Evolutionary conservation across 2,888 invertebrate species (phyloP).

Genomic region (Drosophila yooni): DNA sequence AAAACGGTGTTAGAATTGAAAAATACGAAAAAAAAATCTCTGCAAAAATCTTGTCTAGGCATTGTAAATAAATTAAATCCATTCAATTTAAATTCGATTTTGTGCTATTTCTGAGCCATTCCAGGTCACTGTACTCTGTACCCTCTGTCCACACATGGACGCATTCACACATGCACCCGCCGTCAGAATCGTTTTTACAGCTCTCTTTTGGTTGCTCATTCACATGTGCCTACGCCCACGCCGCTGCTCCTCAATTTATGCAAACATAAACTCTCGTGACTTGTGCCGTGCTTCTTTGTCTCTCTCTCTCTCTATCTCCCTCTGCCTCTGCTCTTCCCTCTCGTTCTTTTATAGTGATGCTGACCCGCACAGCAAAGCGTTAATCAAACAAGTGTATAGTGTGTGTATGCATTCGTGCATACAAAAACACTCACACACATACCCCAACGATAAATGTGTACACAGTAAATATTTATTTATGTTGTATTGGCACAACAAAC

Average conservation of each 20-base stretch:
- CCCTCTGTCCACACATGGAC: too few relatives aligned
- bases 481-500: constrained; percentile 41
- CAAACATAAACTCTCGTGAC: constrained; percentile 49
- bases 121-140: constrained; percentile 8
- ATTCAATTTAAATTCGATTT: neutral
- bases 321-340: neutral
- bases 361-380: constrained; percentile 42
- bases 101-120: neutral
- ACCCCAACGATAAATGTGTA: neutral
- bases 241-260: constrained; percentile 67
- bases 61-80: neutral
- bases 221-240: constrained; percentile 44
- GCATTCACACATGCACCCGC: neutral
- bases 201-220: constrained; percentile 31
- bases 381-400: constrained; percentile 73
- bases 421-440: constrained; percentile 3
- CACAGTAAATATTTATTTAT: constrained; percentile 26
- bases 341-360: constrained; percentile 17
- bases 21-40: neutral
- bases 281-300: constrained; percentile 10
- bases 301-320: neutral
- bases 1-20: neutral
- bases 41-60: neutral
- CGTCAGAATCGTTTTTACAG: neutral
- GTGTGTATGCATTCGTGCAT: constrained; percentile 23